A percentile compares a stretch with the other conserved stretches of the same genome.
Conservation (phyloP, 2,888 invertebrate genomes). For the Fragum sueziense region DNA sequence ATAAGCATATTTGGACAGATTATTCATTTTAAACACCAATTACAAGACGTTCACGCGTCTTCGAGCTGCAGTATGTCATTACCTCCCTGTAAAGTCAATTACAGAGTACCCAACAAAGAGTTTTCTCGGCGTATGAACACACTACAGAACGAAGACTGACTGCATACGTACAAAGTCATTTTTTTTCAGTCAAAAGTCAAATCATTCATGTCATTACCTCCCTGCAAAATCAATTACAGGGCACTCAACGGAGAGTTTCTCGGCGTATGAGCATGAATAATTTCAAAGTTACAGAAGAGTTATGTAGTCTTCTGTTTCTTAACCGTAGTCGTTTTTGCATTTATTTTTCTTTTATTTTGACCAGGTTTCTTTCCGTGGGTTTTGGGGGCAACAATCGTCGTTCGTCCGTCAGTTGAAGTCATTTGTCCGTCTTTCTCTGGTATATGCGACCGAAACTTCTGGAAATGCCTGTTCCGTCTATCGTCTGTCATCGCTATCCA, state of each 20-base stretch:
- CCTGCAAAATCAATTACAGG: too few species aligned
- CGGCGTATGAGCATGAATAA: background rate
- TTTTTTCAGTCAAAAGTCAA: too few species aligned
- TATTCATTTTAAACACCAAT: too few species aligned
- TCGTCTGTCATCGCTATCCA: slow-evolving; percentile 24
- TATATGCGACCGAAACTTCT: background rate
- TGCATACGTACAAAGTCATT: too few species aligned
- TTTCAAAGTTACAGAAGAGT: background rate
- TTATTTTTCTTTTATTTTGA: slow-evolving; percentile 8
- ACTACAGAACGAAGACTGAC: too few species aligned
- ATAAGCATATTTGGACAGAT: too few species aligned
- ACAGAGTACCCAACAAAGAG: too few species aligned
- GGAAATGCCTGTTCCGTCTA: background rate
- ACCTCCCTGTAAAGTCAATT: too few species aligned
- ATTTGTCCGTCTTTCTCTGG: background rate
- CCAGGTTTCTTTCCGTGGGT: slow-evolving; percentile 11
- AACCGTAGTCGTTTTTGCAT: background rate
- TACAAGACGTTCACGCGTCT: too few species aligned
- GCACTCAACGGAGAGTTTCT: background rate
- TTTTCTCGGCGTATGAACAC: too few species aligned
- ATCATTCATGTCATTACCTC: slow-evolving; percentile 1
- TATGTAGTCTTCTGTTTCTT: slow-evolving; percentile 2
- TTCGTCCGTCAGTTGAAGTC: slow-evolving; percentile 1
- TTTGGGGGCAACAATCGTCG: background rate
- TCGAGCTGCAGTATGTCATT: too few species aligned